Evolutionary conservation across 1,140 invertebrate genomes (phyloP), one percentile per base, ranked within the genome.

Genomic region (Drosophila lini): DNA sequence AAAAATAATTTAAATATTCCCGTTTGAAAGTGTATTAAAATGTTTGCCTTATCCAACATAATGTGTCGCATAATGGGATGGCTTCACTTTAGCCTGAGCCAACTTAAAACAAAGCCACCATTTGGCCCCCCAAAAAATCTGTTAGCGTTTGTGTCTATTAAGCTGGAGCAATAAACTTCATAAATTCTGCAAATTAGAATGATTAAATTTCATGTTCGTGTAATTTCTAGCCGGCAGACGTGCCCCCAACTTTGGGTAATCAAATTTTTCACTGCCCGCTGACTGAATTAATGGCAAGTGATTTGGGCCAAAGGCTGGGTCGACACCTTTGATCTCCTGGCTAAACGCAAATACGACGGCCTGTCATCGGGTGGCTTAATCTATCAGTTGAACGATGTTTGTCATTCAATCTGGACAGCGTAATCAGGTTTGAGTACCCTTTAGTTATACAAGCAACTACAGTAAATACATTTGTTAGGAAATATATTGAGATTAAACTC

Each of bases 171-270:
- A 85, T 85, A 85, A 85, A 85, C 64, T 85, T 85, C 61, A 86
- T 85, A 81, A 85, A 86, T 75, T 85, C 64, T 53, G 59, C 63
- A 81, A 85, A 85, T 85, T 85, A 78, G 82, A 85, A 81, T 85
- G 80, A 85, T 85, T 85, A 85, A 81, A 85, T 85, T 85, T 85
- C 64, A 74, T 86, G 81, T 75, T 61, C 70, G 34, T 68, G 73
- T 65, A 64, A 76, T 83, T 85, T 76, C 50, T 41, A 55, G 38
- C 48, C 32, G 44, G n/a, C 38, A 55, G 64, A 50, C 73, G 55
- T 64, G 47, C 16, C 65, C 52, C 40, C 28, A n/a, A 45, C 34
- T 41, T 70, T 41, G 19, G 44, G 44, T 75, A 79, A 83, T 82
- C 74, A 71, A 69, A 64, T 70, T 79, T 58, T 64, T 75, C 57